These are phyloP conservation scores for Bergia sp. DNA, from an alignment of 92 coral and sea anemone species.

Conservation along the genomic window DNA sequence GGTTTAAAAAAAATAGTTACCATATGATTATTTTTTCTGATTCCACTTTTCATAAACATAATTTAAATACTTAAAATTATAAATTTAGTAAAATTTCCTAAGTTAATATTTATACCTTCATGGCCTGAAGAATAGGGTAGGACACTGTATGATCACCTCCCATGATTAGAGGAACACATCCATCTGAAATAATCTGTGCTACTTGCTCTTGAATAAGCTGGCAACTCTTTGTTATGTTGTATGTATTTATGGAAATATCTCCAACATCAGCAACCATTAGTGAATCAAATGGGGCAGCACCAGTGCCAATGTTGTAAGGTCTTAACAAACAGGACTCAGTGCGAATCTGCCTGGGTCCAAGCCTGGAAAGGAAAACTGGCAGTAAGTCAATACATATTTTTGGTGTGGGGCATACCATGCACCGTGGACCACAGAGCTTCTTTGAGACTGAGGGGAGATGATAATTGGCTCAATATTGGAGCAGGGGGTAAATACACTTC, in stretches of 20 bases:
- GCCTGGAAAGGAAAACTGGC: slow-evolving; percentile 23
- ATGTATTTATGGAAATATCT: slow-evolving; percentile 85
- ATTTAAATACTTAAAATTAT: neutral
- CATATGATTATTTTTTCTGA: no score
- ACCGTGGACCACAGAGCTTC: no score
- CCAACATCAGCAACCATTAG: slow-evolving; percentile 94
- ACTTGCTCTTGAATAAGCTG: slow-evolving; percentile 63
- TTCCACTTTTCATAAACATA: neutral
- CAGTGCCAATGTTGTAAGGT: slow-evolving; percentile 79
- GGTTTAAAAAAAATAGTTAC: no score
- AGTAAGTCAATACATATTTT: no score
- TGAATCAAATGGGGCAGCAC: slow-evolving; percentile 91
- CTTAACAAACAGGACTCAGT: slow-evolving; percentile 85
- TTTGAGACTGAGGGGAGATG: no score
- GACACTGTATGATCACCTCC: slow-evolving; percentile 93
- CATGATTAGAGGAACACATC: slow-evolving; percentile 75
- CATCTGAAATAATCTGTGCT: slow-evolving; percentile 65
- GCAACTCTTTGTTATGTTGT: slow-evolving; percentile 65
- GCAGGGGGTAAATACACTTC: no score
- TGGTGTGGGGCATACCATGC: no score
- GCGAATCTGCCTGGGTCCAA: slow-evolving; percentile 94
- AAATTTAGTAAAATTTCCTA: neutral
- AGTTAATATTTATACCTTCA: slow-evolving; percentile 61
- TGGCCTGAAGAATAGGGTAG: slow-evolving; percentile 85
- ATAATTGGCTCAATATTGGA: no score